Evolutionary conservation across 2,797 vertebrate species (phyloP), one percentile per base, ranked within the genome.

Genomic region (Bradypodion ventrale): DNA sequence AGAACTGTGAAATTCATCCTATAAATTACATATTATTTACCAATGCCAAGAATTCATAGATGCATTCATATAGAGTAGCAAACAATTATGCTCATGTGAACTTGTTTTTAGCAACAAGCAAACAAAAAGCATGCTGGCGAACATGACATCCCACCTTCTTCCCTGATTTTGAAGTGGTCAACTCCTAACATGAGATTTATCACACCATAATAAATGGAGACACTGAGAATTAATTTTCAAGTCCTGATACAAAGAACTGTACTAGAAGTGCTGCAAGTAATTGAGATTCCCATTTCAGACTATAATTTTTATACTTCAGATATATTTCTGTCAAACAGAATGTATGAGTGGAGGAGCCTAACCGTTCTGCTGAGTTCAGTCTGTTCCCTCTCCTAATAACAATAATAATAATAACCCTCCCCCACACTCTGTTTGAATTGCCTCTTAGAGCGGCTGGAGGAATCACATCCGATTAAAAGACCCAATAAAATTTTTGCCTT

Each of bases 371-470:
- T 84, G 83, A 78, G 46, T 85, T 88, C 85, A 83, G 75, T 78
- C 86, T 83, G 59, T 82, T 76, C 83, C 85, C 0, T 0, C 63
- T 90, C 69, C 86, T 89, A 76, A 70, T 88, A 85, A 23, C 76
- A 37, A 16, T 74, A 35, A 75, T 32, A 75, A 9, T 75, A 35
- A 49, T 75, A 69, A 79, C 88, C 85, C 87, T 65, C 75, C 68
- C 87, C 83, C 84, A 82, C 68, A 15, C 69, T 90, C 82, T 75
- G 82, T 90, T 76, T 89, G 88, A 93, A 90, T 84, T 84, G 89
- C 82, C 92, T 81, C 46, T 72, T 88, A 88, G 86, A 87, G 78
- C 88, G 77, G 88, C 87, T 92, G 93, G 89, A 89, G 89, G 89
- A 69, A 85, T 70, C 85, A 68, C 85, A 76, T 87, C 90, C 68